Base-by-base conservation (phyloP, 1,140 invertebrate species). In the Drosophila willistoni region DNA sequence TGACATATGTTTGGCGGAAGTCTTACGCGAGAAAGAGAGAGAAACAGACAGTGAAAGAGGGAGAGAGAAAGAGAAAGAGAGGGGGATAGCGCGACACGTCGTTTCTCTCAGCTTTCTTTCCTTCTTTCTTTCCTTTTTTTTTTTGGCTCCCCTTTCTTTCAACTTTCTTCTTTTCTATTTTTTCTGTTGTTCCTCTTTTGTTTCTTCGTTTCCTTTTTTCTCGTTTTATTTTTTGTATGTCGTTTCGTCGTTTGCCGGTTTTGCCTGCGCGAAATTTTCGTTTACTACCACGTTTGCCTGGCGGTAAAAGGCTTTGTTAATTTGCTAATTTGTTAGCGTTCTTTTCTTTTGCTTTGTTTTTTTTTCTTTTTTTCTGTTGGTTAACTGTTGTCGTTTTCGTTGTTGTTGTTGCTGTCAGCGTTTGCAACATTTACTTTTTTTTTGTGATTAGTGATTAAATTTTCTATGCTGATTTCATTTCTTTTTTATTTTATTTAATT, bases 1-100 rank as follows among this genome's bases (percentile, higher is more conserved):
- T 80, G 77, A 81, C 57, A 68, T 81, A 61, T 72, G 74, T 78
- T 73, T 36, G 70, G 66, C 74, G 62, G 60, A 55, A 59, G 41
- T 59, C 56, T 59, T 59, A 17, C 17, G 34, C 17, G 12, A 39
- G 36, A 13, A 12, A 39, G 36, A 39, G 36, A 39, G 36, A 39
- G 12, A 39, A 5, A 39, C 10, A 39, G 10, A 39, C 12, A 39
- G 36, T 12, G 10, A 12, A 7, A 10, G 14, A 5, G n/a, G n/a
- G 12, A n/a, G 54, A 9, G 6, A 51, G 42, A 13, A 3, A 13
- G 12, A 39, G 12, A 39, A 1, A 13, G 12, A 39, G 36, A 13
- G 36, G 22, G 55, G 55, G 25, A 29, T 29, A 54, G 42, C 29
- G 33, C 59, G 57, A 59, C 41, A 66, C 64, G 70, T n/a, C 39